Evolutionary conservation across 2,888 invertebrate species (phyloP).

Genomic region (Dermolepida albohirtum): DNA sequence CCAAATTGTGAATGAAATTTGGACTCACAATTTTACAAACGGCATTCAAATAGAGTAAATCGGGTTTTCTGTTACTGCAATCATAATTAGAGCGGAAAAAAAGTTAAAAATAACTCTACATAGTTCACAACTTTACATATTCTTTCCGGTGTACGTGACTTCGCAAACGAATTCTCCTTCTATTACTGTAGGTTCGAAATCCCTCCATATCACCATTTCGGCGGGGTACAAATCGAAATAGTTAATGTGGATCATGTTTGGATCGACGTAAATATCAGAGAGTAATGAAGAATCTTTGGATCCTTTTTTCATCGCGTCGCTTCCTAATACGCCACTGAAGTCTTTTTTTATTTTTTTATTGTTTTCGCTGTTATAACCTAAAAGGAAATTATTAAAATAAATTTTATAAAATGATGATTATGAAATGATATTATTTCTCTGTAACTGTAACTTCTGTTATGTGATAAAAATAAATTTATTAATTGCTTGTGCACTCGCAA

Average conservation of each 20-base stretch:
- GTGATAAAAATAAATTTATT: too few relatives aligned
- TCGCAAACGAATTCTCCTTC: slow-evolving; percentile 50
- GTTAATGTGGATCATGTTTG: slow-evolving; percentile 47
- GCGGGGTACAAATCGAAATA: slow-evolving; percentile 54
- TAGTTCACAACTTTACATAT: slow-evolving; percentile 38
- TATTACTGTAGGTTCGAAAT: slow-evolving; percentile 51
- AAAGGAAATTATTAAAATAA: too few relatives aligned
- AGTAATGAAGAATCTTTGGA: slow-evolving; percentile 6
- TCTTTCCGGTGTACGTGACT: slow-evolving; percentile 44
- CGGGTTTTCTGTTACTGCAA: slow-evolving; percentile 42
- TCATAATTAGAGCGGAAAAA: background rate
- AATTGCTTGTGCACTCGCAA: too few relatives aligned
- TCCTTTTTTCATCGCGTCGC: too few relatives aligned
- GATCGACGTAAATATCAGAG: slow-evolving; percentile 45
- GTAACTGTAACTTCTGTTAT: too few relatives aligned
- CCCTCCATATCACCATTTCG: slow-evolving; percentile 53
- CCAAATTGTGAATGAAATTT: slow-evolving; percentile 53
- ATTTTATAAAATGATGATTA: too few relatives aligned
- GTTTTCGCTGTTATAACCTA: too few relatives aligned
- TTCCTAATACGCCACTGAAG: too few relatives aligned
- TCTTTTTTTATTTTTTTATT: too few relatives aligned
- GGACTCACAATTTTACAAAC: slow-evolving; percentile 53
- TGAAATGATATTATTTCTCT: too few relatives aligned
- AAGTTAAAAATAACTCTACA: background rate
- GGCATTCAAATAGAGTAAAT: slow-evolving; percentile 49